Base-by-base conservation (phyloP, 2,888 invertebrate species). In the Panopea generosa region DNA sequence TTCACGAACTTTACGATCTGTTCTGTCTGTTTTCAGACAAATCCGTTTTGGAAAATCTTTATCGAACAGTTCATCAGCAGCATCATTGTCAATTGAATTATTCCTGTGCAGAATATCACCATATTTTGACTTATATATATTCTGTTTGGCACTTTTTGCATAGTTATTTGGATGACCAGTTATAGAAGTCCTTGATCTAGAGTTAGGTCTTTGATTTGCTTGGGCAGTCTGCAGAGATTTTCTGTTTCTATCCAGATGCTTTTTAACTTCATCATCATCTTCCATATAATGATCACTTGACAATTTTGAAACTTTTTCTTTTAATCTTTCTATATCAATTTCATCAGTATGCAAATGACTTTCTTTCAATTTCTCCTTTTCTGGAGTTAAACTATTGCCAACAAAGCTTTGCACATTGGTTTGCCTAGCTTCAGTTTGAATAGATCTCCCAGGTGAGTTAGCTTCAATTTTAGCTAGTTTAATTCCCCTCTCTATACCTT, bases 1-100 rank as follows among this genome's bases (percentile, higher is more conserved):
- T 27, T 80, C 80, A 43, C 74, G 57, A 2, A 80, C 80, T 43
- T 73, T 73, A 40, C 47, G 43, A 26, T 73, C 72, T 4, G 55
- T 26, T 43, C 33, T 49, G 26, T 55, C 45, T 3, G 55, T 55
- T 6, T 45, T 53, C 20, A 40, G 22, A 4, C 50, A 22, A 29
- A 63, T 63, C 20, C 53, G 22, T 45, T 53, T 38, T 16, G 52
- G 16, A 63, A 63, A 63, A 7, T 63, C 27, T 20, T 63, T 6
- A 53, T 63, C 53, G 2, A 63, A 16, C 11, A 53, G 33, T n/a
- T 27, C 53, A 52, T 63, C 53, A 20, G 11, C 22, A 53, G 24
- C 14, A 26, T 53, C n/a, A 53, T 11, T 27, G 2, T n/a, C n/a
- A 16, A 24, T 26, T 53, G 29, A 26, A 26, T 53, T 26, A 9